Conservation (phyloP, 2,888 invertebrate genomes). For the Lymantria dispar region DNA sequence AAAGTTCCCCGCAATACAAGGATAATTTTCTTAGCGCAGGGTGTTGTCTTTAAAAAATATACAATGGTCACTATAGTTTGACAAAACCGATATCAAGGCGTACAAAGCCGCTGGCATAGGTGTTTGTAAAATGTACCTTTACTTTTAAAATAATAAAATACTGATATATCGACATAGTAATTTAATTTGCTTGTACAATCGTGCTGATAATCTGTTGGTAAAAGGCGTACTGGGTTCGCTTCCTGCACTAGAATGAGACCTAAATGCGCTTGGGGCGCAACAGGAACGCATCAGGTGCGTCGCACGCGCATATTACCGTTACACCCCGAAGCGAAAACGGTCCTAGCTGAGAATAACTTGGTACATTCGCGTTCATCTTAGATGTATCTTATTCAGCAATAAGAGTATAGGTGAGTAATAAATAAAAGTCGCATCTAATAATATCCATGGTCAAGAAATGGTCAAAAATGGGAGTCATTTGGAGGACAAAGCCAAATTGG, state of each 20-base stretch:
- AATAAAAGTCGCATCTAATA: too few relatives aligned
- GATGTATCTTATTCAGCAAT: not conserved
- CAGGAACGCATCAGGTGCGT: slow-evolving; percentile 60
- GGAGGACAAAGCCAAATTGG: too few relatives aligned
- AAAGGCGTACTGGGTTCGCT: slow-evolving; percentile 22
- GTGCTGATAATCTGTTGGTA: slow-evolving; percentile 35
- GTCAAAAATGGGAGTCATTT: too few relatives aligned
- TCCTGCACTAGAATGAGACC: slow-evolving; percentile 33
- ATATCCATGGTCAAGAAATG: too few relatives aligned
- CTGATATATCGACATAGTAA: not conserved
- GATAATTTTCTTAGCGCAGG: too few relatives aligned
- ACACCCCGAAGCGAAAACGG: slow-evolving; percentile 56
- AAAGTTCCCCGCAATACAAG: too few relatives aligned
- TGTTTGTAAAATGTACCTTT: too few relatives aligned
- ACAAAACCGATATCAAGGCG: too few relatives aligned
- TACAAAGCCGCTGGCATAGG: too few relatives aligned
- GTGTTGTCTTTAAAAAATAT: too few relatives aligned
- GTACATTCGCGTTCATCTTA: slow-evolving; percentile 3
- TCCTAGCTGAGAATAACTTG: slow-evolving; percentile 38
- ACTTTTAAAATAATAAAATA: not conserved
- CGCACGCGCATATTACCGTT: slow-evolving; percentile 58
- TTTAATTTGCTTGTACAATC: slow-evolving; percentile 15
- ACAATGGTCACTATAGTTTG: too few relatives aligned
- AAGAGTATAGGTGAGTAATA: not conserved
- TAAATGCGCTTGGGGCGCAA: slow-evolving; percentile 37